A percentile compares a stretch with the other conserved stretches of the same genome.
Conservation (phyloP, 2,888 invertebrate genomes). For the Arctia plantaginis region DNA sequence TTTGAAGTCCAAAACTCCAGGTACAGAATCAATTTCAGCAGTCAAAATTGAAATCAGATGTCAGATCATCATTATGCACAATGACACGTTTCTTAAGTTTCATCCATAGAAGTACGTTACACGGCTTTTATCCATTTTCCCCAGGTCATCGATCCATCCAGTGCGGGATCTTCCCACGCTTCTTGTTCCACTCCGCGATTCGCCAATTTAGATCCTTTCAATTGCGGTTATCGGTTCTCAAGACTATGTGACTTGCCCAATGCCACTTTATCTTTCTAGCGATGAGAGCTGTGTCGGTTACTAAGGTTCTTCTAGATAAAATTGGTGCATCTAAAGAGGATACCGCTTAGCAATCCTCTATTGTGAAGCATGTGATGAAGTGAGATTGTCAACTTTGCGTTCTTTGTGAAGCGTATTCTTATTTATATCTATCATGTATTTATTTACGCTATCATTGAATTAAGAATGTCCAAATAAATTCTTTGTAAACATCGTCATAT, state of each 20-base stretch:
- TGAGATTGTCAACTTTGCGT: neutral
- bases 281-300: neutral
- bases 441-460: neutral
- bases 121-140: neutral
- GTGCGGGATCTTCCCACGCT: neutral
- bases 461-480: neutral
- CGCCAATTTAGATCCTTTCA: neutral
- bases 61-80: neutral
- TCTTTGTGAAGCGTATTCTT: neutral
- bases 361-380: neutral
- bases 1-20: neutral
- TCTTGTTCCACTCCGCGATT: neutral
- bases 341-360: neutral
- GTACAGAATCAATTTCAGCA: neutral
- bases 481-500: neutral
- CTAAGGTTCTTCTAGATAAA: neutral
- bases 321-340: neutral
- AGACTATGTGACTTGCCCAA: neutral
- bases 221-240: slow-evolving; percentile 2
- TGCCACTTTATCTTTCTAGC: neutral
- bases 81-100: neutral
- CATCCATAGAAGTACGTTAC: neutral
- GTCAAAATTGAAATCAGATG: neutral
- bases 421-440: neutral
- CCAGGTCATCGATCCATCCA: neutral